Base-by-base conservation (phyloP, 2,113 vertebrate species). In the Gnathonemus longibarbis region DNA sequence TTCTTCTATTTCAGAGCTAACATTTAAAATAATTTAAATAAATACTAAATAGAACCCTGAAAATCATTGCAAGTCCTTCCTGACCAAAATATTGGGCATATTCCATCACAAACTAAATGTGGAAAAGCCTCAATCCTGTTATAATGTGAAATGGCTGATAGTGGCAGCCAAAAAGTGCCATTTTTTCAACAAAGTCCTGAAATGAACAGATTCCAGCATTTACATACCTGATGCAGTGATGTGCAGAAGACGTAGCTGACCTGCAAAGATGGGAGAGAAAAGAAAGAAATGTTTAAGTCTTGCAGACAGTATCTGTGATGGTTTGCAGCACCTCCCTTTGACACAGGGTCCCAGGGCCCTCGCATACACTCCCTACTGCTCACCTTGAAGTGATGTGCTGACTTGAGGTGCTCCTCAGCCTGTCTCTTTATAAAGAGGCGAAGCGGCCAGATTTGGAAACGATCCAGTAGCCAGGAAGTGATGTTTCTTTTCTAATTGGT, bases 371-470 rank as follows among this genome's bases (percentile, higher is more conserved):
- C 45, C 48, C 24, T 27, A 86, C 24, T 46, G 21, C 84, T 86
- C 84, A 86, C 84, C 84, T 86, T 86, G 46, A 86, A n/a, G 84
- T 31, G 45, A 15, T 86, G 45, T 6, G 42, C 24, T 86, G 45
- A 49, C 45, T 49, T 86, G 84, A 6, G n/a, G 24, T 27, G 3
- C 84, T 50, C 45, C 24, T 48, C 45, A 6, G 84, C 48, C 10
- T 86, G 45, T 8, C 48, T 86, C 84, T 86, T 86, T 86, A 86
- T 86, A 86, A 86, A 86, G 84, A 86, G 48, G n/a, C 84, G n/a
- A 86, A 27, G 84, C 19, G 5, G 21, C 48, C 84, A 7, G 84
- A 86, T 86, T 86, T 86, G 84, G 84, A 86, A 86, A 50, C 24
- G n/a, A 31, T 50, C 21, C 84, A 86, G 45, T 48, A 50, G 24